Base-by-base conservation (phyloP, 2,113 vertebrate species). In the Athene cunicularia region DNA sequence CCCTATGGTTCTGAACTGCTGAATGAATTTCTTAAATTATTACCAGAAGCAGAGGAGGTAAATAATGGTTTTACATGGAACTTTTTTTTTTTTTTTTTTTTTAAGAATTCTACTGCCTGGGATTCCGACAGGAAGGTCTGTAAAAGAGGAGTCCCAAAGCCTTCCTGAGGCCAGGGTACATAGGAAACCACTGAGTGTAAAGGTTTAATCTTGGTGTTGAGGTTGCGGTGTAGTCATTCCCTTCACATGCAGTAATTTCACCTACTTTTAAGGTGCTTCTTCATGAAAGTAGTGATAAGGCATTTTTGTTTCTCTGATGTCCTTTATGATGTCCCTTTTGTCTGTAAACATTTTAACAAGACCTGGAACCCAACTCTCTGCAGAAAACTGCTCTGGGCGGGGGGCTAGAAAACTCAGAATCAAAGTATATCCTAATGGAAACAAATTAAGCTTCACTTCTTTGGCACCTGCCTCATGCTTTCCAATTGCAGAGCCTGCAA, bases 11-110 rank as follows among this genome's bases (percentile, higher is more conserved):
- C 99, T 27, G 99, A 99, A 97, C 98, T 98, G 11, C 98, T 99
- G 86, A 98, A 98, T 97, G 99, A 99, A 95, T 98, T 99, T 95
- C 98, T 99, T 90, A 99, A 99, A 96, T 98, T 99, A 92, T 98
- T 99, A 90, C 99, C 99, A 43, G 99, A 99, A 80, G 93, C 98
- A 58, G 99, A 99, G 94, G 99, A 99, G 99, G 99, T 99, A 92
- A 98, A 96, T 83, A 50, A 62, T 72, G 52, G 39, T 75, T 91
- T 88, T 63, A 70, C 19, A 7, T 88, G 26, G 53, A 70, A 49
- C 24, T 88, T 95, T 13, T 4, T 76, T 92, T 64, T 83, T 71
- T 80, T 22, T 95, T 16, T 4, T 76, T 92, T 64, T 80, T 71
- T 80, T 22, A 86, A 23, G 67, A 88, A 41, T 82, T 94, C 24